Percentiles rank a stretch among this genome's conserved stretches.
Conservation (phyloP, 1,140 invertebrate genomes). For the Plectus sambesii region DNA sequence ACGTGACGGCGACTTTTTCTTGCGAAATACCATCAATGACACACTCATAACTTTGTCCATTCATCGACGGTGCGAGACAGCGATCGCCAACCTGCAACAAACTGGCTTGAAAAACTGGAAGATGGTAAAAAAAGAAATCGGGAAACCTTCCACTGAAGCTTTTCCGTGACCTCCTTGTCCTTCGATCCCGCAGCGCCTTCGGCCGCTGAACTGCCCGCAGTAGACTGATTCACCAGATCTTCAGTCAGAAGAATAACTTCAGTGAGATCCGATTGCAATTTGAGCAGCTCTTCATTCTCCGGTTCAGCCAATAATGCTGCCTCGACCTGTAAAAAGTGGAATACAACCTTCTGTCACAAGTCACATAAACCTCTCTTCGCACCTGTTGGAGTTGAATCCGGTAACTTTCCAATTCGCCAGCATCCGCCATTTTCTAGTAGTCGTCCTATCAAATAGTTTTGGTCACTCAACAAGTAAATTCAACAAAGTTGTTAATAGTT, state of each 20-base stretch:
- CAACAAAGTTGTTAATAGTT: no score
- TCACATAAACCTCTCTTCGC: constrained; percentile 1
- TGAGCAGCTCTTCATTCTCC: constrained; percentile 31
- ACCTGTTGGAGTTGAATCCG: constrained; percentile 30
- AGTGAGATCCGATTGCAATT: constrained; percentile 25
- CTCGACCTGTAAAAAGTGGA: constrained; percentile 27
- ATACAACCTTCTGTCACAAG: constrained; percentile 10
- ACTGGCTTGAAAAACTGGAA: constrained; percentile 4
- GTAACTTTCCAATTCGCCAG: constrained; percentile 32
- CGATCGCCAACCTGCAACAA: constrained; percentile 29
- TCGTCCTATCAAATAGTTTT: no score
- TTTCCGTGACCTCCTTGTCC: constrained; percentile 7
- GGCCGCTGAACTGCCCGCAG: constrained; percentile 9
- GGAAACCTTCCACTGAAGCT: constrained; percentile 24
- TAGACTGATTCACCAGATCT: constrained; percentile 21
- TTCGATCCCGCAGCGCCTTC: not conserved
- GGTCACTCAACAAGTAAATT: not conserved
- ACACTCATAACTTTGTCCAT: constrained; percentile 28
- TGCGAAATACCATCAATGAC: constrained; percentile 34
- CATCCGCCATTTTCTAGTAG: no score
- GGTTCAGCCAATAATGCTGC: constrained; percentile 30
- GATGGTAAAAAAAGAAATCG: constrained; percentile 4
- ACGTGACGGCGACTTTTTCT: constrained; percentile 32
- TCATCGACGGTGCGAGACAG: constrained; percentile 29
- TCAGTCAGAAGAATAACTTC: constrained; percentile 30